Evolutionary conservation across 2,797 vertebrate genomes (phyloP).

Genomic region (Pseudopleuronectes americanus): DNA sequence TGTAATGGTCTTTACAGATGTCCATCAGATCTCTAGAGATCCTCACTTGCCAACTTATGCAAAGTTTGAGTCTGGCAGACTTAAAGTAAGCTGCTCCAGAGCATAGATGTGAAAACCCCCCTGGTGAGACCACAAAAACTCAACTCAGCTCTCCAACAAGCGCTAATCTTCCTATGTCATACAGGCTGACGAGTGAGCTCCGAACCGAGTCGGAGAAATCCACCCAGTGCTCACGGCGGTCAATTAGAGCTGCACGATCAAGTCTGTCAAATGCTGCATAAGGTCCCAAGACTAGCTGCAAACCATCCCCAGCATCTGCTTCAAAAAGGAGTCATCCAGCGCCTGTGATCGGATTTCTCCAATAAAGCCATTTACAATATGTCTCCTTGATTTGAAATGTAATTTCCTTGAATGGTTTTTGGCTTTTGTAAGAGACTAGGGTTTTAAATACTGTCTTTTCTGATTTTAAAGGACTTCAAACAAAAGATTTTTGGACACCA

Average conservation of each 20-base stretch:
- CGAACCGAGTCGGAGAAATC: conserved; percentile 42
- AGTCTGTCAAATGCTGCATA: conserved; percentile 67
- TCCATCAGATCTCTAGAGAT: conserved; percentile 9
- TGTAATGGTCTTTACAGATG: conserved; percentile 17
- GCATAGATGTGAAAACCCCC: conserved; percentile 21
- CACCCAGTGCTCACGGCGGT: conserved; percentile 59
- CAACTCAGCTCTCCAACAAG: conserved; percentile 35
- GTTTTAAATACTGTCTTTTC: no score
- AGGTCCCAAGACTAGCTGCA: conserved; percentile 52
- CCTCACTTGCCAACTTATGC: conserved; percentile 17
- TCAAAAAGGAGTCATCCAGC: conserved; percentile 41
- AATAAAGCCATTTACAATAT: no score
- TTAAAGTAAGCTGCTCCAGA: conserved; percentile 18
- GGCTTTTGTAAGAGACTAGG: no score
- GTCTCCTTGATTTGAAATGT: no score
- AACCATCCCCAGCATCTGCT: conserved; percentile 51
- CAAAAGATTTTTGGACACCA: background rate
- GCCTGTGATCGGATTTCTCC: background rate
- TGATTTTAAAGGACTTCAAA: no score
- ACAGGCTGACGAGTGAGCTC: conserved; percentile 55
- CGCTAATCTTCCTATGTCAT: conserved; percentile 50
- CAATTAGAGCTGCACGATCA: conserved; percentile 75
- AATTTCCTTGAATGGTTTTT: no score
- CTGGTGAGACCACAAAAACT: conserved; percentile 32
- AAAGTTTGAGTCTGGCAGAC: conserved; percentile 35